Conservation (phyloP, 2,888 invertebrate genomes). For the Pyrochroa serraticornis region DNA sequence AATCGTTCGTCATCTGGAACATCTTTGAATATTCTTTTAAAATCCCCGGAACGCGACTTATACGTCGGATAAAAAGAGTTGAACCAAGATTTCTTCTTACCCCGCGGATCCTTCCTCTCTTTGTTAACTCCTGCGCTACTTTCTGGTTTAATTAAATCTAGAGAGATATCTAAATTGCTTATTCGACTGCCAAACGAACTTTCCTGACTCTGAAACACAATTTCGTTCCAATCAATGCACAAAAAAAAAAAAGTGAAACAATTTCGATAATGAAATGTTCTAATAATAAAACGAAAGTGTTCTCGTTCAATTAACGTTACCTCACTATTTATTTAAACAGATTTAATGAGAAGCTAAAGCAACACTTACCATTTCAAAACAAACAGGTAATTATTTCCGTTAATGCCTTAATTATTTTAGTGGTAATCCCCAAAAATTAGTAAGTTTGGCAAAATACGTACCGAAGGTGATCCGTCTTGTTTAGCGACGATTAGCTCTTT, state of each 20-base stretch:
- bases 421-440: no score
- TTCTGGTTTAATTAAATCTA: conserved; percentile 44
- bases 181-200: conserved; percentile 42
- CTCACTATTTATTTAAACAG: no score
- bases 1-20: conserved; percentile 89
- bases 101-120: conserved; percentile 54
- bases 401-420: no score
- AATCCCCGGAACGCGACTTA: conserved; percentile 91
- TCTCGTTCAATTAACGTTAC: no score
- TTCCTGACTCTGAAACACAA: conserved; percentile 42
- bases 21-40: conserved; percentile 89
- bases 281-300: not conserved
- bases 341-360: not conserved
- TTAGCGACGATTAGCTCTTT: conserved; percentile 35
- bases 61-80: conserved; percentile 89
- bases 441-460: no score
- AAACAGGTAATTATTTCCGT: not conserved
- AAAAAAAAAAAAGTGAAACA: conserved; percentile 1
- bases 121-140: conserved; percentile 42
- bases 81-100: conserved; percentile 85
- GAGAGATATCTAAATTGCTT: conserved; percentile 40
- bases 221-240: not conserved
- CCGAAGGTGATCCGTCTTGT: conserved; percentile 47
- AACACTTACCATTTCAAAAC: not conserved
- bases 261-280: no score